Evolutionary conservation across 2,113 vertebrate genomes (phyloP), one percentile per base, ranked within the genome.

Genomic region (Saccopteryx leptura): DNA sequence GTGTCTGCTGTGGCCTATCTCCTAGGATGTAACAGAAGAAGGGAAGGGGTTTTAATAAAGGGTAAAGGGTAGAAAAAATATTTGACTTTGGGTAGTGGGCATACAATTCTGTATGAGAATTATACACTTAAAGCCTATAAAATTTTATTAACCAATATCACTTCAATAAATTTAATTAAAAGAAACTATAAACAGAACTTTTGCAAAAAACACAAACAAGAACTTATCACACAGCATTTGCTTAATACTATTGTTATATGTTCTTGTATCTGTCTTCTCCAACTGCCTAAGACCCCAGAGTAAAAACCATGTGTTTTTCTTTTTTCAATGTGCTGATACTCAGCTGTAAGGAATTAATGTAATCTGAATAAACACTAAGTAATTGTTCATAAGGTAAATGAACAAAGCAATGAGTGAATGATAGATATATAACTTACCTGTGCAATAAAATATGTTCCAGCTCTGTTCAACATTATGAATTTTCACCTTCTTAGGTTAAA

Each of bases 281-380:
- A 75, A 76, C 6, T 54, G 14, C 68, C 56, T 28, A 23, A 84
- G 54, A 21, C 54, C 2, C 26, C 84, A 86, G 13, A 76, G 50
- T 21, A 28, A 93, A 8, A 4, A 60, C 21, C 5, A n/a, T 2
- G 5, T 72, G 7, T 74, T 79, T 95, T 88, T 74, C 26, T 18
- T 76, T 26, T 26, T 39, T 28, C 39, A 61, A 79, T 88, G 21
- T 83, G 13, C 60, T 80, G n/a, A 83, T 50, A 80, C 26, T 0
- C 46, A 71, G 3, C 7, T 58, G 39, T 69, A 39, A 39, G 39
- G 39, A 39, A 39, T 39, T 39, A 39, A 39, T 39, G 39, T 39
- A 39, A 39, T 39, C 39, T 39, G 58, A 88, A 76, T 82, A 89
- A 95, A 68, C 18, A 94, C n/a, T 82, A 39, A 94, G 18, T 66